phyloP scores from a whole-genome alignment of 2,797 vertebrate genomes.

The Mormyrops boulengeri region DNA sequence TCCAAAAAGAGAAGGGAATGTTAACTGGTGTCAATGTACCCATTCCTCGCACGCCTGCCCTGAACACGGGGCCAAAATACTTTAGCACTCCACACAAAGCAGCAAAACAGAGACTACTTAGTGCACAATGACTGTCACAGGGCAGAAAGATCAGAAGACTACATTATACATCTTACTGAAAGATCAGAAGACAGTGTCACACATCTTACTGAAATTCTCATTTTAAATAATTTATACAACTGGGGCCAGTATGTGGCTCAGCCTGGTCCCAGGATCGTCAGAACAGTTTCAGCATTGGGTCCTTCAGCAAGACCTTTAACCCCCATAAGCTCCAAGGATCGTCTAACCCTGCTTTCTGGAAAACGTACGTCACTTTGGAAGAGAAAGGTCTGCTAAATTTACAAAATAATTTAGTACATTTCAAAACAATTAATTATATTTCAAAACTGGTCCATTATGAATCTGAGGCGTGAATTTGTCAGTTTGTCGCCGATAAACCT shows the following conservation, averaged over 20 bases:
- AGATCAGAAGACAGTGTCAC: not conserved
- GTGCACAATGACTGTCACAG: not conserved
- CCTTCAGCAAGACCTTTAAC: not conserved
- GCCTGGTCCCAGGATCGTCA: not conserved
- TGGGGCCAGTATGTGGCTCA: not conserved
- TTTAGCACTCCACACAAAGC: not conserved
- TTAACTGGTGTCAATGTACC: not conserved
- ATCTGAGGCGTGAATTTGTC: not conserved
- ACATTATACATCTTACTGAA: not conserved
- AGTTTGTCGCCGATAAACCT: not conserved
- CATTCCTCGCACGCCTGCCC: not conserved
- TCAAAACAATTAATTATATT: not conserved
- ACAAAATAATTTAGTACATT: not conserved
- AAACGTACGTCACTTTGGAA: not conserved
- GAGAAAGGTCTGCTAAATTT: not conserved
- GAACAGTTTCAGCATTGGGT: not conserved
- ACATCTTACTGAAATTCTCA: not conserved
- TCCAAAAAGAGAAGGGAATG: conserved; percentile 34
- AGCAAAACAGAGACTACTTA: not conserved
- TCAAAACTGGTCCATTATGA: not conserved
- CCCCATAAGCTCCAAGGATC: not conserved
- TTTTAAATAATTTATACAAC: not conserved
- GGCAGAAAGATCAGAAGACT: not conserved
- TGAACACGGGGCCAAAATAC: not conserved
- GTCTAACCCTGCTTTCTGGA: not conserved